Percentiles rank a stretch among this genome's conserved stretches.
These are phyloP conservation scores for Alcedo quadribrachys DNA, from an alignment of 2,797 vertebrate species.

Conservation along the genomic window DNA sequence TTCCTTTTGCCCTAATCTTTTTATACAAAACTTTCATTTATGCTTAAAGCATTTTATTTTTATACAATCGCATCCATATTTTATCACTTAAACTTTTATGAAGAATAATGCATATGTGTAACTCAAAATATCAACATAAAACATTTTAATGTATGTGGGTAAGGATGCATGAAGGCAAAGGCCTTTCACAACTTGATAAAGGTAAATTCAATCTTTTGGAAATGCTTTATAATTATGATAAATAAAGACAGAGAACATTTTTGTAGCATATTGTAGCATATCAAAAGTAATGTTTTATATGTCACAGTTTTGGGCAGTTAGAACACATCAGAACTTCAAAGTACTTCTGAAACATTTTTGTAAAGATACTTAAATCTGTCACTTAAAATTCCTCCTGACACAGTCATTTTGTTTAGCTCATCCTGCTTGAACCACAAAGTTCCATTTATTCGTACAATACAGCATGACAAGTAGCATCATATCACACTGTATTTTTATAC, in stretches of 20 bases:
- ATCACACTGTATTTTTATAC: background rate
- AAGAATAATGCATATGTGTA: conserved; percentile 38
- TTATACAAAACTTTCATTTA: background rate
- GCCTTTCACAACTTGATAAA: background rate
- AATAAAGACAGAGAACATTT: conserved; percentile 54
- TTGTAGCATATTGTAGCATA: background rate
- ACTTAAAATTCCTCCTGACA: background rate
- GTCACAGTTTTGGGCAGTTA: background rate
- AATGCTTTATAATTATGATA: conserved; percentile 56
- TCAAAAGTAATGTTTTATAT: background rate
- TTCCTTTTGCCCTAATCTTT: background rate
- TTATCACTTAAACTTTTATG: conserved; percentile 52
- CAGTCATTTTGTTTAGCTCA: background rate
- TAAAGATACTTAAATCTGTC: background rate
- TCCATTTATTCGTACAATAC: background rate
- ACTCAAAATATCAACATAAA: conserved; percentile 57
- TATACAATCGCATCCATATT: background rate
- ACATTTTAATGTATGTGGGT: conserved; percentile 26
- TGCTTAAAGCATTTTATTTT: background rate
- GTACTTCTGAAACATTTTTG: background rate
- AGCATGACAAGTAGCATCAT: background rate
- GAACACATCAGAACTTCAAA: background rate
- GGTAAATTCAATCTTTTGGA: conserved; percentile 26
- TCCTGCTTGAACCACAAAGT: conserved; percentile 5
- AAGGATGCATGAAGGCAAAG: conserved; percentile 51